Evolutionary conservation across 1,140 invertebrate genomes (phyloP).

Genomic region (Thaumatotibia leucotreta): DNA sequence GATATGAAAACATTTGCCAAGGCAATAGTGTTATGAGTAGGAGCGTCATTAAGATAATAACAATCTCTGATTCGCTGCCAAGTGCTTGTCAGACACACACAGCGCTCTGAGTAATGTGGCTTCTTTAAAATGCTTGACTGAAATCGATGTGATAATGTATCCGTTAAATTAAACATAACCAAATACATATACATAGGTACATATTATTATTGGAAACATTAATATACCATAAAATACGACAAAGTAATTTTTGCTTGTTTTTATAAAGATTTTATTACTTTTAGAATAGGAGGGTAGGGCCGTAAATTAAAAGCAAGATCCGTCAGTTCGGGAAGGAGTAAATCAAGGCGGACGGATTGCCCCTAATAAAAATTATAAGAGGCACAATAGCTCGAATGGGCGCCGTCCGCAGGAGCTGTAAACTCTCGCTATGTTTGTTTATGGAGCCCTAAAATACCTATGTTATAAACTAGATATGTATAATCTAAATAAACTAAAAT

Average conservation of each 20-base stretch:
- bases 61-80: slow-evolving; percentile 63
- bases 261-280: slow-evolving; percentile 67
- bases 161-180: not conserved
- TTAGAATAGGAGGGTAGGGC: slow-evolving; percentile 64
- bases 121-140: not conserved
- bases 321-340: slow-evolving; percentile 75
- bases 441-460: slow-evolving; percentile 70
- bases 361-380: slow-evolving; percentile 76
- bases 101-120: not conserved
- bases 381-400: slow-evolving; percentile 72
- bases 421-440: slow-evolving; percentile 75
- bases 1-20: slow-evolving; percentile 58
- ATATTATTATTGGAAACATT: slow-evolving; percentile 9
- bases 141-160: not conserved
- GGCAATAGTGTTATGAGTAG: slow-evolving; percentile 66
- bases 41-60: slow-evolving; percentile 64
- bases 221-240: slow-evolving; percentile 27
- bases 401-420: slow-evolving; percentile 67
- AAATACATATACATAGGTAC: not conserved
- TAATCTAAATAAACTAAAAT: slow-evolving; percentile 71
- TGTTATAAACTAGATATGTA: slow-evolving; percentile 75
- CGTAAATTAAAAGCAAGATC: slow-evolving; percentile 75
- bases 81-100: slow-evolving; percentile 42
- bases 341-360: slow-evolving; percentile 75
- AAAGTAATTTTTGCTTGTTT: slow-evolving; percentile 69